phyloP scores from a whole-genome alignment of 2,113 vertebrate species.

The Chrysochloris asiatica region DNA sequence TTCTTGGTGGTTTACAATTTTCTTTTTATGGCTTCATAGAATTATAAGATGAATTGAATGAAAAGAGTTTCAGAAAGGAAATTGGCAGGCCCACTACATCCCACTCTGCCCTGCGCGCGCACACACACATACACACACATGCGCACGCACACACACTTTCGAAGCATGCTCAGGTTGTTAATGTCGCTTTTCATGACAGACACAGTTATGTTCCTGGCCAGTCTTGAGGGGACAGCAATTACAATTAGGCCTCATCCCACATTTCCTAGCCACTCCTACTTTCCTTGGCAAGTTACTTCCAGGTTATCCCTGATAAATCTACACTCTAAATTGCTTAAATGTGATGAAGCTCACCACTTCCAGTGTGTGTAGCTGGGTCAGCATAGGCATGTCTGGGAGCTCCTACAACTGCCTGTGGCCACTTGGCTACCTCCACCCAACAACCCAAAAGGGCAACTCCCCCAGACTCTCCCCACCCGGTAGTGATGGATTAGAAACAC shows the following conservation, averaged over 20 bases:
- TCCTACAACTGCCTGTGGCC: not conserved
- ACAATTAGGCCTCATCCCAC: not conserved
- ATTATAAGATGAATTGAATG: constrained; percentile 29
- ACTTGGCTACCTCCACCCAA: constrained; percentile 4
- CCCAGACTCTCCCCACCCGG: not conserved
- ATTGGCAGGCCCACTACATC: not conserved
- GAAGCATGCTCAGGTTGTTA: too few species aligned
- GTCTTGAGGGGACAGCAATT: not conserved
- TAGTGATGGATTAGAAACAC: not conserved
- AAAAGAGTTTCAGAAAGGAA: constrained; percentile 51
- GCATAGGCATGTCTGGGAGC: not conserved
- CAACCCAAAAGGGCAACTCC: not conserved
- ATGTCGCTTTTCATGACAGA: too few species aligned
- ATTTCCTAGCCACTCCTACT: not conserved
- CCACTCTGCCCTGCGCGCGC: not conserved
- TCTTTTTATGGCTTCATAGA: constrained; percentile 51
- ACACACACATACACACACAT: too few species aligned
- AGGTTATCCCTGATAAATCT: not conserved
- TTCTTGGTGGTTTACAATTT: constrained; percentile 57
- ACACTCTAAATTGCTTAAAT: not conserved
- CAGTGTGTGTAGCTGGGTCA: not conserved
- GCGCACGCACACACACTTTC: too few species aligned
- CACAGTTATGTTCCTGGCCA: not conserved
- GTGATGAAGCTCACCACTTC: not conserved
- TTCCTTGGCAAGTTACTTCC: not conserved